phyloP scores from a whole-genome alignment of 2,797 vertebrate genomes.

The Spinus pinus region DNA sequence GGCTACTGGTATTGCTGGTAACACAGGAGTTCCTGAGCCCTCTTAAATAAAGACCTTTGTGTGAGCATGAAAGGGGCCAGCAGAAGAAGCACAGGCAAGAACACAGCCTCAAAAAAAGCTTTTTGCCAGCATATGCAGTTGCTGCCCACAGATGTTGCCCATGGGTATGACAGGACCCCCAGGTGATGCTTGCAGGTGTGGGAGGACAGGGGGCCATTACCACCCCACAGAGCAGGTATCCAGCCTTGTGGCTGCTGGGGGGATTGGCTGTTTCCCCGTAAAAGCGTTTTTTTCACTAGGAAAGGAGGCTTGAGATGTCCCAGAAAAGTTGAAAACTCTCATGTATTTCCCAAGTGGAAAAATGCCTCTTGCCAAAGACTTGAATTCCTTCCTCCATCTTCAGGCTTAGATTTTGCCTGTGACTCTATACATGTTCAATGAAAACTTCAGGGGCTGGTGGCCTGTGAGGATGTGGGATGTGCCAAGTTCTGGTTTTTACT shows the following conservation, averaged over 20 bases:
- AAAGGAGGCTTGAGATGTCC: neutral
- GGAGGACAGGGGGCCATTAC: neutral
- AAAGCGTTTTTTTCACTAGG: neutral
- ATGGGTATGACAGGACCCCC: neutral
- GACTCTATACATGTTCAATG: neutral
- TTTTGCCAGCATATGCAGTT: neutral
- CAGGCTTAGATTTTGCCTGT: neutral
- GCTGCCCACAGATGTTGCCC: neutral
- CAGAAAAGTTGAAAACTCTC: neutral
- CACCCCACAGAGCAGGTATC: rapidly evolving
- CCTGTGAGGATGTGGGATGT: neutral
- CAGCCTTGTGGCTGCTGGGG: neutral
- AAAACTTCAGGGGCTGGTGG: neutral
- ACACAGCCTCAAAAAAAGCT: neutral
- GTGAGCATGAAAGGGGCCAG: neutral
- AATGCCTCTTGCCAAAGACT: neutral
- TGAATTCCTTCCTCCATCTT: neutral
- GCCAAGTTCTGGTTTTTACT: neutral
- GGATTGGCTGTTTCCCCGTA: too few species aligned
- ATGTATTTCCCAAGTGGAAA: neutral
- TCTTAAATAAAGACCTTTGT: neutral
- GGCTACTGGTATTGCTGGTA: neutral
- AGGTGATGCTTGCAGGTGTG: neutral
- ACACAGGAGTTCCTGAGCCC: neutral
- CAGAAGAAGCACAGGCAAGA: neutral